Percentiles rank a stretch among this genome's conserved stretches.
Evolutionary conservation across 2,113 vertebrate species (phyloP).

Genomic region (Macroglossus sobrinus): DNA sequence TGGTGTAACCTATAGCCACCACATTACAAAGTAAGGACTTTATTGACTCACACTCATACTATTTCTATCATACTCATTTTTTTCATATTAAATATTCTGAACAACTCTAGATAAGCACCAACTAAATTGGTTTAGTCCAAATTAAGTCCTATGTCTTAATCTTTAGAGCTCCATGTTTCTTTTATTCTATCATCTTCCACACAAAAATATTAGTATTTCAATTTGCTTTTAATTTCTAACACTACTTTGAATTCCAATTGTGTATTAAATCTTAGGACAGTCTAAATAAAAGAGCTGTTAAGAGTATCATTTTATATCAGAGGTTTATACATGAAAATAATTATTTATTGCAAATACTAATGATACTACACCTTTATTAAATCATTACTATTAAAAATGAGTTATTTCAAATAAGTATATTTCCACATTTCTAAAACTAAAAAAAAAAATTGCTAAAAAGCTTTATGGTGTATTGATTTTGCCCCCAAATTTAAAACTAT

Average conservation of each 20-base stretch:
- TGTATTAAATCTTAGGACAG: slow-evolving; percentile 31
- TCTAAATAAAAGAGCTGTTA: slow-evolving; percentile 10
- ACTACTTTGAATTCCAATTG: slow-evolving; percentile 36
- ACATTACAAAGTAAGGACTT: not conserved
- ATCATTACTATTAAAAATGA: slow-evolving; percentile 11
- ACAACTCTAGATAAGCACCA: slow-evolving; percentile 24
- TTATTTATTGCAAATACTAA: slow-evolving; percentile 13
- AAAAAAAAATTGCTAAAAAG: not conserved
- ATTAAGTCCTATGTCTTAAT: slow-evolving; percentile 23
- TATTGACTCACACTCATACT: slow-evolving; percentile 13
- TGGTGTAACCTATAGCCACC: not conserved
- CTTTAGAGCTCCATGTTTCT: not conserved
- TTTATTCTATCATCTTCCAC: slow-evolving; percentile 24
- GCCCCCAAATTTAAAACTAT: not conserved
- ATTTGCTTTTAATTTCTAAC: slow-evolving; percentile 43
- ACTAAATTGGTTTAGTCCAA: slow-evolving; percentile 9
- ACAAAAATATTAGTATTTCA: slow-evolving; percentile 32
- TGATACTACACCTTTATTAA: not conserved
- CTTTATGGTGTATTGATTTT: not conserved
- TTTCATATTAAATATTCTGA: slow-evolving; percentile 22
- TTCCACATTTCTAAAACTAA: slow-evolving; percentile 29
- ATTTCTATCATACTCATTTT: slow-evolving; percentile 1
- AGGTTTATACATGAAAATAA: not conserved
- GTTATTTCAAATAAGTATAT: not conserved
- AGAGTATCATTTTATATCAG: not conserved